Evolutionary conservation across 2,797 vertebrate genomes (phyloP).

Genomic region (Anisognathus igniventris): DNA sequence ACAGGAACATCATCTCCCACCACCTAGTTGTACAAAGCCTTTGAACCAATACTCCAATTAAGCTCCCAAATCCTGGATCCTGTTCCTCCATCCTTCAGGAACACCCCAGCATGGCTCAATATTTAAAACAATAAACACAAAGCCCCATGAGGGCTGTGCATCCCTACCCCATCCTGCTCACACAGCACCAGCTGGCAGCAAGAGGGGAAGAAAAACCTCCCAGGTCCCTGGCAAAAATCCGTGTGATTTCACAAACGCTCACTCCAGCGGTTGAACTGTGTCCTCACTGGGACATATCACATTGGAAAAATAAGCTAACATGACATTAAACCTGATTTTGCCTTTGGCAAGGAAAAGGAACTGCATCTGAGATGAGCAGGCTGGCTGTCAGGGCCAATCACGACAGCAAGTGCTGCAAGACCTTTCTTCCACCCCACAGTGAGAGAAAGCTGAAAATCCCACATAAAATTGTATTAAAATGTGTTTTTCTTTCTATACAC

Average conservation of each 20-base stretch:
- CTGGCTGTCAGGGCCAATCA: background rate
- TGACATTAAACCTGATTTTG: constrained; percentile 7
- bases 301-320: constrained; percentile 9
- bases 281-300: background rate
- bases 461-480: accelerated
- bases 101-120: background rate
- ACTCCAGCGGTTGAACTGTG: background rate
- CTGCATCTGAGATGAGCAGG: background rate
- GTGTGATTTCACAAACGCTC: background rate
- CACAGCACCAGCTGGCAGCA: background rate
- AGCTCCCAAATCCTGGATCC: background rate
- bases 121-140: background rate
- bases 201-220: background rate
- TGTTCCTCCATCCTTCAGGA: background rate
- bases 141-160: accelerated
- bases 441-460: background rate
- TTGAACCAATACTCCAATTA: background rate
- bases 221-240: background rate
- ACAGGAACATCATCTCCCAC: background rate
- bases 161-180: background rate
- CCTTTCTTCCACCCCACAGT: background rate
- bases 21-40: background rate
- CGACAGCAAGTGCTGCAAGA: background rate
- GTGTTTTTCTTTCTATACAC: background rate
- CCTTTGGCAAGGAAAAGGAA: background rate